Conservation (phyloP, 2,113 vertebrate species). For the Chlorodrepanis virens region DNA sequence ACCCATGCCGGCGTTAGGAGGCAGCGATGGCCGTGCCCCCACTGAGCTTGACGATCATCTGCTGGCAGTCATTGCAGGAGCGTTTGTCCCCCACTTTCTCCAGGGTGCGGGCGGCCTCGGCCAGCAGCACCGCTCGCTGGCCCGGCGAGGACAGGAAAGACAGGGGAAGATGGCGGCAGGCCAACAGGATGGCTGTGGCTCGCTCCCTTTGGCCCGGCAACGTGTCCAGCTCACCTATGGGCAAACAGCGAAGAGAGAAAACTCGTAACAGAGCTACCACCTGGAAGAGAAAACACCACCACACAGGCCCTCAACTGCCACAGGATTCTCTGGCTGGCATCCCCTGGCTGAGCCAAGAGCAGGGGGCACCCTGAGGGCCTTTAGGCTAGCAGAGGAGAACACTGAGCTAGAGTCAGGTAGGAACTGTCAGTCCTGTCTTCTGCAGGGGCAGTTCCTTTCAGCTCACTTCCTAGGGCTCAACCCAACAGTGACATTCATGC, state of each 20-base stretch:
- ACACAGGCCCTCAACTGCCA: background rate
- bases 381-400: background rate
- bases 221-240: slow-evolving; percentile 75
- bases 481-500: background rate
- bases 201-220: slow-evolving; percentile 90
- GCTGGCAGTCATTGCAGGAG: slow-evolving; percentile 93
- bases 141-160: slow-evolving; percentile 92
- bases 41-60: slow-evolving; percentile 91
- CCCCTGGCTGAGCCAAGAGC: background rate
- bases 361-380: background rate
- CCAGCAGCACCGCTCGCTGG: slow-evolving; percentile 89
- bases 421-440: background rate
- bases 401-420: background rate
- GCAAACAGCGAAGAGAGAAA: background rate
- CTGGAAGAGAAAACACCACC: background rate
- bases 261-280: background rate
- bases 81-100: slow-evolving; percentile 95
- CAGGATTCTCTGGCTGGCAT: background rate
- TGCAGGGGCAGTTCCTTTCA: background rate
- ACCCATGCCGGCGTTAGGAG: slow-evolving; percentile 57
- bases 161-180: slow-evolving; percentile 93
- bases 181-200: slow-evolving; percentile 92
- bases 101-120: slow-evolving; percentile 92
- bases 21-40: slow-evolving; percentile 92
- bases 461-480: background rate